Evolutionary conservation across 1,140 invertebrate species (phyloP), one percentile per base, ranked within the genome.

Genomic region (Telenomus remus): DNA sequence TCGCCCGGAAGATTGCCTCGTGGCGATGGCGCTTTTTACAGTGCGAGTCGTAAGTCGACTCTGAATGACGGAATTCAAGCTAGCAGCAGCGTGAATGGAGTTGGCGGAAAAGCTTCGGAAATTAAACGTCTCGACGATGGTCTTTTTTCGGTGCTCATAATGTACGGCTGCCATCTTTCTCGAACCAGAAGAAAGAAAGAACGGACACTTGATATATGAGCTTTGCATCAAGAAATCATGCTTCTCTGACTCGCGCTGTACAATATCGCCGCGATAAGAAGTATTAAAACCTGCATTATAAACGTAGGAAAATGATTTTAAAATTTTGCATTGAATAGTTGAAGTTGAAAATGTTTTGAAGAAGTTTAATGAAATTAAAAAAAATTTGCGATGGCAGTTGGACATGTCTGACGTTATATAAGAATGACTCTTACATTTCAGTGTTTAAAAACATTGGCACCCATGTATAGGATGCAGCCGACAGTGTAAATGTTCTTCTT

Each of bases 71-170:
- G 82, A 82, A 84, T 82, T 84, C 83, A 80, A 80, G 81, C 73
- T 68, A 79, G 78, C 54, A 66, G 69, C 64, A 76, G 48, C 75
- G 82, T 87, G 86, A 88, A 88, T 87, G 83, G 86, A 87, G 78
- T 81, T 76, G 77, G 84, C 82, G 85, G 85, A 87, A 87, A 85
- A 82, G 75, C 86, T 86, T 88, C 84, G 86, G 87, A 88, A 88
- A 88, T 88, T 88, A 87, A 88, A 87, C 83, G 86, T 88, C 86
- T 82, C 76, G 75, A 73, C 60, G 80, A 84, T 83, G 81, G 81
- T 84, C 82, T 87, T 86, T 83, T 82, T 85, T 84, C 72, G 80
- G 74, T 73, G 77, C 57, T 71, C 60, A 85, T 87, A 87, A 87
- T 86, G 80, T 87, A 87, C 81, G 85, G 78, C 63, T 64, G 79